Base-by-base conservation (phyloP, 2,797 vertebrate species). In the Mormyrus proboscirostris region DNA sequence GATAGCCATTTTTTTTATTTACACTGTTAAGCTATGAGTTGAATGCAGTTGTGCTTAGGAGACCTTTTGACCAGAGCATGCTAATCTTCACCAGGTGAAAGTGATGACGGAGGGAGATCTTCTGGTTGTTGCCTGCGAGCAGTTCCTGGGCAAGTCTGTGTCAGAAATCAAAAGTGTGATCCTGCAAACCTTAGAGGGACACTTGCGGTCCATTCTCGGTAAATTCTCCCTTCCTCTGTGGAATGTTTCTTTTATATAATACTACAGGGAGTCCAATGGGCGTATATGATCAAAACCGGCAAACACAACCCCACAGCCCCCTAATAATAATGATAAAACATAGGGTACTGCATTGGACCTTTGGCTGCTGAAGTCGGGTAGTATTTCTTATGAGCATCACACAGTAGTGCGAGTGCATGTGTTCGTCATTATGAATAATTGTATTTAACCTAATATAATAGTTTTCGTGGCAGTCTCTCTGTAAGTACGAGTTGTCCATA, bases 171-270 rank as follows among this genome's bases (percentile, higher is more conserved):
- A 99, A 93, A 96, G 95, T 0, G 97, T 99, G 51, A 95, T 99
- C 6, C 94, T 99, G 89, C 98, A 99, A 95, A 99, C 97, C 0
- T 93, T 99, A 92, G 98, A 99, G 93, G 98, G 98, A 62, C 98
- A 99, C 90, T 96, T 99, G 86, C 97, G 97, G 90, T 98, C 98
- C 92, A 99, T 99, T 93, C 93, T 99, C 0, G 98, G 98, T 99
- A 86, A 86, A 53, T 84, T 22, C n/a, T 22, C 3, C 4, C 10
- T 22, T 84, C 33, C 10, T 84, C 19, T 84, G 19, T 16, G 47
- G 25, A 51, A 86, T 29, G 22, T 12, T 86, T 53, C 22, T 86
- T 86, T 86, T 9, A 29, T 6, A 12, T 8, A 47, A 79, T 47
- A 47, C 38, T 47, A 79, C 73, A 79, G 73, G 19, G 7, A 44